Evolutionary conservation across 1,140 invertebrate species (phyloP).

Genomic region (Micrasema longulum): DNA sequence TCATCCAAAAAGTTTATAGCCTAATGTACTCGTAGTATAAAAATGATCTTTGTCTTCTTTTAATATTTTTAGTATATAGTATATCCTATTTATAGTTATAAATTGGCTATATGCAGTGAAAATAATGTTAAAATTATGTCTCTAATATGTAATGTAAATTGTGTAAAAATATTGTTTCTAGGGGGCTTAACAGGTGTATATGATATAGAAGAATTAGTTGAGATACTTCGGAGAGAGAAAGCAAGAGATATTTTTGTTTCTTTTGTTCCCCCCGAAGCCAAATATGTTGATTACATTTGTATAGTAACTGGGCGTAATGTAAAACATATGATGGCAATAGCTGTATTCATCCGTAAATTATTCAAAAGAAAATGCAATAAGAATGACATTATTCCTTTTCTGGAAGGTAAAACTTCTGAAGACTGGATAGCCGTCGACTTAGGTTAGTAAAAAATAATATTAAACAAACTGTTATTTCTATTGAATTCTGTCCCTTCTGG

Average conservation of each 20-base stretch:
- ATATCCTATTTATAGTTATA: too few species aligned
- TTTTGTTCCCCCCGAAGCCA: constrained; percentile 76
- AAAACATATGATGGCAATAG: constrained; percentile 81
- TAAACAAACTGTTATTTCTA: too few species aligned
- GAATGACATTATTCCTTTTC: constrained; percentile 76
- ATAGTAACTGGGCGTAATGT: constrained; percentile 79
- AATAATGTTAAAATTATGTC: too few species aligned
- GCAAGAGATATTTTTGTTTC: constrained; percentile 86
- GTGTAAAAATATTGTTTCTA: constrained; percentile 60
- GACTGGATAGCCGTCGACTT: constrained; percentile 94
- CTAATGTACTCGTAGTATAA: too few species aligned
- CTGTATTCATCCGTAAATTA: constrained; percentile 80
- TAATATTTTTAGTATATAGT: too few species aligned
- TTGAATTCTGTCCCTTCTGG: too few species aligned
- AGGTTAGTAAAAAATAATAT: constrained; percentile 76
- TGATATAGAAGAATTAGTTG: constrained; percentile 88
- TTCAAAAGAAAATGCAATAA: constrained; percentile 80
- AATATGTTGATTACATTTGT: constrained; percentile 88
- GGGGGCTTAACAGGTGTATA: constrained; percentile 85
- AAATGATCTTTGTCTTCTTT: too few species aligned
- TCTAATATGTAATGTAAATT: too few species aligned
- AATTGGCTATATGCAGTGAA: too few species aligned
- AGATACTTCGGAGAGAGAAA: constrained; percentile 81
- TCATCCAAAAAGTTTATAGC: too few species aligned
- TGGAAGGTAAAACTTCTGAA: constrained; percentile 80